A percentile compares a stretch with the other conserved stretches of the same genome.
Evolutionary conservation across 2,113 vertebrate genomes (phyloP).

Genomic region (Chloropsis hardwickii): DNA sequence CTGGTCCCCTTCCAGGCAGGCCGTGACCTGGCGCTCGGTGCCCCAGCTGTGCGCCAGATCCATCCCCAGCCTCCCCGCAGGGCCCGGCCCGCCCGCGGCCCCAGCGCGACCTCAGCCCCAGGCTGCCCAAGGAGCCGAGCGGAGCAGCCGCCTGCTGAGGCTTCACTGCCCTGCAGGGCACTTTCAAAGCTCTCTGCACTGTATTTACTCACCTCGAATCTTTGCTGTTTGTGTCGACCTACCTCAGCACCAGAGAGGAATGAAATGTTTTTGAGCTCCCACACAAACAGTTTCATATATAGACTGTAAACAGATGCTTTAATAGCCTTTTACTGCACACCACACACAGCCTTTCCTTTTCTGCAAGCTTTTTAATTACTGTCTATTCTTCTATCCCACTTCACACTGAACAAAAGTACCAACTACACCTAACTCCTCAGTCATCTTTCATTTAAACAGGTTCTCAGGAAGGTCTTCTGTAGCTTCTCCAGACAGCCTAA

Average conservation of each 20-base stretch:
- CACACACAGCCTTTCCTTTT: not conserved
- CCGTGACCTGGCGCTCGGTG: not conserved
- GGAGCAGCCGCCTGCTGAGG: not conserved
- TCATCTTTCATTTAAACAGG: not conserved
- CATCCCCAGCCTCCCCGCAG: not conserved
- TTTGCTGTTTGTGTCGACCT: not conserved
- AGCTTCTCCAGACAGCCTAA: not conserved
- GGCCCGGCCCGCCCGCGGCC: not conserved
- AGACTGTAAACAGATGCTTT: not conserved
- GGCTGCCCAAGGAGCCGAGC: rapidly evolving
- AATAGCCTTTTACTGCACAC: not conserved
- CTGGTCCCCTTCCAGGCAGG: not conserved
- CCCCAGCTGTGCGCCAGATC: not conserved
- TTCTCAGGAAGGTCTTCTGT: not conserved
- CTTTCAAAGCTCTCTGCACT: not conserved
- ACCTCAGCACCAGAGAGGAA: not conserved
- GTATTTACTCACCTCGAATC: not conserved
- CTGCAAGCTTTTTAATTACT: not conserved
- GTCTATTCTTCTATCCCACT: not conserved
- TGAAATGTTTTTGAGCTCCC: not conserved
- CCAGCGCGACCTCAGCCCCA: not conserved
- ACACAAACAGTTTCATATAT: not conserved
- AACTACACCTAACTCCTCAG: not conserved
- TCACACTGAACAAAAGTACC: not conserved
- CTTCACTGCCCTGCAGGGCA: not conserved